These are phyloP conservation scores for Camelus bactrianus DNA, from an alignment of 2,113 vertebrate species.

Conservation along the genomic window DNA sequence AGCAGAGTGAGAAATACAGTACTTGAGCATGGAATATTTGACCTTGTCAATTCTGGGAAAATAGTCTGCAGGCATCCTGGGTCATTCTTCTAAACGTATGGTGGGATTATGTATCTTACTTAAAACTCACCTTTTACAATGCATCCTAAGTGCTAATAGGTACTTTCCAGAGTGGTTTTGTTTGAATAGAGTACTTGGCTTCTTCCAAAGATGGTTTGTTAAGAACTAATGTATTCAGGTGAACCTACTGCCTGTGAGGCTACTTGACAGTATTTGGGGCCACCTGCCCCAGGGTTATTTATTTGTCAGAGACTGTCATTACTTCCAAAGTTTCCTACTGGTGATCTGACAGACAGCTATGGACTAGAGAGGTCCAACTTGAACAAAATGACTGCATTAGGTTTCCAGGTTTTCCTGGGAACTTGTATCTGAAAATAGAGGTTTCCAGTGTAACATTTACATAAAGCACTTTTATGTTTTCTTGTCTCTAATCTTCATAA, in stretches of 20 bases:
- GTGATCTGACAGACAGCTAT: not conserved
- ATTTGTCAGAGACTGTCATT: not conserved
- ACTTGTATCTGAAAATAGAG: not conserved
- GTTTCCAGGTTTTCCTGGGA: not conserved
- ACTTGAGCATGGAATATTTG: not conserved
- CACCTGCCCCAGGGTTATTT: not conserved
- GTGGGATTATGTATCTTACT: not conserved
- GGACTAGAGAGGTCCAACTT: not conserved
- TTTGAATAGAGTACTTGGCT: not conserved
- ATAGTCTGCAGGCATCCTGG: not conserved
- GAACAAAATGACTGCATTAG: not conserved
- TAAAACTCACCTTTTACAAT: not conserved
- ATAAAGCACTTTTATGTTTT: not conserved
- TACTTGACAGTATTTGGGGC: not conserved
- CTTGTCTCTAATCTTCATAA: not conserved
- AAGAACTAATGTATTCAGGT: not conserved
- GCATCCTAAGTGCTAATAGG: not conserved
- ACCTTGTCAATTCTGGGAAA: not conserved
- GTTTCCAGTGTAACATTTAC: not conserved
- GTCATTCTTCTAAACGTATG: not conserved
- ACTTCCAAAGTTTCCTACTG: not conserved
- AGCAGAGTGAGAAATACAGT: not conserved
- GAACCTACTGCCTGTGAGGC: not conserved
- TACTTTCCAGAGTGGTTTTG: not conserved
- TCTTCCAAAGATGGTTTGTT: not conserved